A percentile compares a stretch with the other conserved stretches of the same genome.
Evolutionary conservation across 2,888 invertebrate genomes (phyloP).

Genomic region (Synanthedon andrenaeformis): DNA sequence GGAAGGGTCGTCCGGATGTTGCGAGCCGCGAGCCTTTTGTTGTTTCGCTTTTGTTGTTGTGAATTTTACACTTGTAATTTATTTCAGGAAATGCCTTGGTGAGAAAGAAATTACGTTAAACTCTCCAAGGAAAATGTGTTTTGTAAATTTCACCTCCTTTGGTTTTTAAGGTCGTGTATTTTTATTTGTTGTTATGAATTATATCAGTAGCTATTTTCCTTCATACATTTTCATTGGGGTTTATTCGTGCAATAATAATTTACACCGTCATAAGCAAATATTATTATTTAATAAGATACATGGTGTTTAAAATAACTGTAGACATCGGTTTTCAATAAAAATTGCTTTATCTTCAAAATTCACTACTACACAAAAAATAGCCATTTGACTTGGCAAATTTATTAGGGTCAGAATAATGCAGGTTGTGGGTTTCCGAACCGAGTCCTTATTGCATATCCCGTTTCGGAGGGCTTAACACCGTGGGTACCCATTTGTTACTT

Average conservation of each 20-base stretch:
- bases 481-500: slow-evolving; percentile 59
- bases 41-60: slow-evolving; percentile 68
- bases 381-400: slow-evolving; percentile 62
- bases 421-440: slow-evolving; percentile 58
- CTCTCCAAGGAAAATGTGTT: slow-evolving; percentile 66
- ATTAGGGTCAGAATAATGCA: slow-evolving; percentile 68
- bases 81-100: slow-evolving; percentile 68
- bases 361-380: slow-evolving; percentile 34
- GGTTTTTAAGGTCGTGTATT: slow-evolving; percentile 32
- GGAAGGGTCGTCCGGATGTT: slow-evolving; percentile 69
- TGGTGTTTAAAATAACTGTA: too few species aligned
- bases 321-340: too few species aligned
- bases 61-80: slow-evolving; percentile 72
- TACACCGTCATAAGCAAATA: too few species aligned
- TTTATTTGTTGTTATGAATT: slow-evolving; percentile 17
- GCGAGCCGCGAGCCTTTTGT: slow-evolving; percentile 67
- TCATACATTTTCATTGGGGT: background rate
- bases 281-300: too few species aligned
- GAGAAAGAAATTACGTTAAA: slow-evolving; percentile 67
- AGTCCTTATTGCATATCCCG: slow-evolving; percentile 59
- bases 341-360: too few species aligned
- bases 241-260: background rate
- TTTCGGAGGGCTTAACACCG: slow-evolving; percentile 32
- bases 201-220: slow-evolving; percentile 1
- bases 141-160: slow-evolving; percentile 55